Conservation (phyloP, 2,797 vertebrate species). For the Sandelia bainsii region DNA sequence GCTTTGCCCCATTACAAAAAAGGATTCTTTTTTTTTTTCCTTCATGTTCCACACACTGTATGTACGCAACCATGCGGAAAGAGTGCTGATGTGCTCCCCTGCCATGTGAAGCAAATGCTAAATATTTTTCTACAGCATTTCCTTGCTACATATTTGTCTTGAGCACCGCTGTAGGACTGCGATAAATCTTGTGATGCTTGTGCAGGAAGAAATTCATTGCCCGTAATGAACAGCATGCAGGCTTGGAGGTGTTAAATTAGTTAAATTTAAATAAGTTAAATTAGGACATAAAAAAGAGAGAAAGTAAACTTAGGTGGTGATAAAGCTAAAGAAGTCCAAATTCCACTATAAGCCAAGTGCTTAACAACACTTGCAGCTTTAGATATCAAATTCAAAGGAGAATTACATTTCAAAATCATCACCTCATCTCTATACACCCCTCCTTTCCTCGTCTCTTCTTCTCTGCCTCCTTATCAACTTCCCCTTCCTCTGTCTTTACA, state of each 20-base stretch:
- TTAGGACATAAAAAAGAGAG: conserved; percentile 25
- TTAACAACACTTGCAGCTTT: conserved; percentile 20
- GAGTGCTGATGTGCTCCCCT: neutral
- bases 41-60: neutral
- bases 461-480: neutral
- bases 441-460: neutral
- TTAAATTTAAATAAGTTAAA: too few species aligned
- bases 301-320: conserved; percentile 5
- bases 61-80: neutral
- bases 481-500: neutral
- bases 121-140: conserved; percentile 27
- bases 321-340: conserved; percentile 23
- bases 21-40: neutral
- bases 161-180: conserved; percentile 7
- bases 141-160: conserved; percentile 39
- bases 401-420: conserved; percentile 22
- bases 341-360: conserved; percentile 14
- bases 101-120: neutral
- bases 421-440: conserved; percentile 18
- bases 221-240: neutral
- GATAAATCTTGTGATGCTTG: conserved; percentile 35
- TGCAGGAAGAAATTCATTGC: neutral
- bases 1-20: neutral
- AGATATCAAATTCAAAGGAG: conserved; percentile 40
- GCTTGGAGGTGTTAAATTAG: conserved; percentile 40